phyloP scores from a whole-genome alignment of 2,888 invertebrate species.

The Ligdia adustata region DNA sequence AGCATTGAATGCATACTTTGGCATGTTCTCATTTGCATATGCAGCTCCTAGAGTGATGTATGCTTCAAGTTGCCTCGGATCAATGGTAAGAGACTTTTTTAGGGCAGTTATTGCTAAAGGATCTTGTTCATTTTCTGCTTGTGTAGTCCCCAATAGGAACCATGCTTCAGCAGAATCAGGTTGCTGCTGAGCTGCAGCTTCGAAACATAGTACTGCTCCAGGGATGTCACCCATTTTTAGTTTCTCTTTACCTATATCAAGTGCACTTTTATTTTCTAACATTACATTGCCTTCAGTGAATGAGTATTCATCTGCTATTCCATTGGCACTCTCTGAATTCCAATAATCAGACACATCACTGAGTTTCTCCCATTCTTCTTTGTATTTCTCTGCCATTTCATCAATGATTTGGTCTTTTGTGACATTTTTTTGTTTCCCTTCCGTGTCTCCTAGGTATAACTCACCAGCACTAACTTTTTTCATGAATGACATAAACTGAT shows the following conservation, averaged over 20 bases:
- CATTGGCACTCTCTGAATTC: slow-evolving; percentile 83
- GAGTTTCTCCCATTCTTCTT: slow-evolving; percentile 91
- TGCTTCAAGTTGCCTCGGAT: slow-evolving; percentile 91
- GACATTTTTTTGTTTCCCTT: slow-evolving; percentile 63
- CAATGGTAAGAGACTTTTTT: slow-evolving; percentile 91
- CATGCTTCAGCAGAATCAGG: slow-evolving; percentile 92
- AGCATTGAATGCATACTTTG: slow-evolving; percentile 93
- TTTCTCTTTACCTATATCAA: slow-evolving; percentile 93
- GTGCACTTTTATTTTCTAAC: slow-evolving; percentile 89
- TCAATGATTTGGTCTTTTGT: slow-evolving; percentile 71
- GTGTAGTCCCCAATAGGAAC: slow-evolving; percentile 94
- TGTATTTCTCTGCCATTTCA: slow-evolving; percentile 85
- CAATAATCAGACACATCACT: slow-evolving; percentile 87
- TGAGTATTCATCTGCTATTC: slow-evolving; percentile 86
- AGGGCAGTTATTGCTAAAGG: slow-evolving; percentile 96
- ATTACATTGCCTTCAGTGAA: slow-evolving; percentile 95
- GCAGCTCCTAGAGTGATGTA: slow-evolving; percentile 96
- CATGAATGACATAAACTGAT: slow-evolving; percentile 94
- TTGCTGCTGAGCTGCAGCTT: slow-evolving; percentile 95
- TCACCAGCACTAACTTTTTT: slow-evolving; percentile 89
- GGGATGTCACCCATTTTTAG: slow-evolving; percentile 95
- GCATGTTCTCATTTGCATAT: slow-evolving; percentile 97
- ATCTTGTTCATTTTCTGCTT: slow-evolving; percentile 99
- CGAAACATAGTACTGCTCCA: slow-evolving; percentile 97
- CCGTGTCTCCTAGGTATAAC: slow-evolving; percentile 77